Percentiles rank a stretch among this genome's conserved stretches.
Conservation (phyloP, 2,888 invertebrate species). For the Chrysolina oricalcia region DNA sequence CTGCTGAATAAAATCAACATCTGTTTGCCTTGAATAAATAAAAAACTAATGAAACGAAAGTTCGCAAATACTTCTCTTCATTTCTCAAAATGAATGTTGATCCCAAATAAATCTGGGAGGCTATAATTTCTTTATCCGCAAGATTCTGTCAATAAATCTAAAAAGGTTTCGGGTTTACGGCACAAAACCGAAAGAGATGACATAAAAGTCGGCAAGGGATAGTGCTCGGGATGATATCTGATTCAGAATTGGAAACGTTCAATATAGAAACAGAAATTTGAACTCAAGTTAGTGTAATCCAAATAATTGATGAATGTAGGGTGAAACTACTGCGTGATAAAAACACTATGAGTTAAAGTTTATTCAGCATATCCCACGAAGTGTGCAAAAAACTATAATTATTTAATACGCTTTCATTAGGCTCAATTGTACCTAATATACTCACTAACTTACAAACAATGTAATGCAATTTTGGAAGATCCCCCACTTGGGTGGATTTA, state of each 20-base stretch:
- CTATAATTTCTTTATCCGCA: conserved; percentile 45
- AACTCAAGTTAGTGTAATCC: neutral
- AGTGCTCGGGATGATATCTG: conserved; percentile 45
- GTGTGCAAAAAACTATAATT: too few species aligned
- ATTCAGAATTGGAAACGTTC: conserved; percentile 33
- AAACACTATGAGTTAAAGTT: too few species aligned
- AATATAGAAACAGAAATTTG: conserved; percentile 15
- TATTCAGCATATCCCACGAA: too few species aligned
- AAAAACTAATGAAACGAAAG: neutral
- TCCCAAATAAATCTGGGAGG: conserved; percentile 23
- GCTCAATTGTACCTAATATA: too few species aligned
- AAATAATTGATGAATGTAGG: neutral
- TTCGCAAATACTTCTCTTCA: neutral
- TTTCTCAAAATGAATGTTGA: conserved; percentile 15
- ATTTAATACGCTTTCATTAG: too few species aligned
- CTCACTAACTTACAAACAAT: too few species aligned
- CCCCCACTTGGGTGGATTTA: too few species aligned
- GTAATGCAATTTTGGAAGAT: too few species aligned
- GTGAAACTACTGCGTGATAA: neutral
- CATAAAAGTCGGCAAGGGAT: conserved; percentile 44
- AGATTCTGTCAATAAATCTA: conserved; percentile 49
- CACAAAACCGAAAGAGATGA: conserved; percentile 41
- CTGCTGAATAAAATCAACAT: conserved; percentile 2
- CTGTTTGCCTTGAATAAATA: neutral
- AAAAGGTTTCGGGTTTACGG: conserved; percentile 44